phyloP scores from a whole-genome alignment of 2,797 vertebrate genomes.

The Parauchenoglanis ngamensis region DNA sequence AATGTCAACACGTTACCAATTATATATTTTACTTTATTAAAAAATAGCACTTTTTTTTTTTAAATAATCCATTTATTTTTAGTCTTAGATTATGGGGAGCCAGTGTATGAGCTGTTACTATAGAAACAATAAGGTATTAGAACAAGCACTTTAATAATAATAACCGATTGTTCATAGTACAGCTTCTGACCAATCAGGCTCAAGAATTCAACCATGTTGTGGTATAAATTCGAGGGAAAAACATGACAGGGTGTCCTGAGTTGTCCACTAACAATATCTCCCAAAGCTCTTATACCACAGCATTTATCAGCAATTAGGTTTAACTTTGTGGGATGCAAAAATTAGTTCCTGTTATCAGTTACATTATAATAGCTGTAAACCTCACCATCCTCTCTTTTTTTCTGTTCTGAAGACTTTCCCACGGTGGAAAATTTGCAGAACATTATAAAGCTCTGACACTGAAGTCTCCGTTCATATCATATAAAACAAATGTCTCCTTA shows the following conservation, averaged over 20 bases:
- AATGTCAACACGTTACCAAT: too few relatives aligned
- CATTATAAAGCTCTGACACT: neutral
- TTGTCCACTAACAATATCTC: too few relatives aligned
- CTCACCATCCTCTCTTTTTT: neutral
- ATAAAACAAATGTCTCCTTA: neutral
- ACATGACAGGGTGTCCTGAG: too few relatives aligned
- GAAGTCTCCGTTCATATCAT: neutral
- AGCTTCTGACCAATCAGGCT: neutral
- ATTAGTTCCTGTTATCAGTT: neutral
- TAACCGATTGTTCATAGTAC: neutral
- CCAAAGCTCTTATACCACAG: neutral
- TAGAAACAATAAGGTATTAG: neutral
- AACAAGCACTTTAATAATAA: neutral
- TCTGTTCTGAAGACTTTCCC: neutral
- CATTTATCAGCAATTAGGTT: neutral
- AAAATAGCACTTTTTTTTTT: too few relatives aligned
- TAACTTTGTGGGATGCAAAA: neutral
- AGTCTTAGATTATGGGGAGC: neutral
- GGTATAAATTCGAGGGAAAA: neutral
- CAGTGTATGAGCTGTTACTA: neutral
- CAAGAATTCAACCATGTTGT: neutral
- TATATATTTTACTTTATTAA: too few relatives aligned
- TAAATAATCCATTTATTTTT: neutral
- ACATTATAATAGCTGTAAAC: neutral
- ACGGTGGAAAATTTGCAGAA: neutral